Conservation (phyloP, 2,888 invertebrate genomes). For the Rhaphigaster nebulosa region DNA sequence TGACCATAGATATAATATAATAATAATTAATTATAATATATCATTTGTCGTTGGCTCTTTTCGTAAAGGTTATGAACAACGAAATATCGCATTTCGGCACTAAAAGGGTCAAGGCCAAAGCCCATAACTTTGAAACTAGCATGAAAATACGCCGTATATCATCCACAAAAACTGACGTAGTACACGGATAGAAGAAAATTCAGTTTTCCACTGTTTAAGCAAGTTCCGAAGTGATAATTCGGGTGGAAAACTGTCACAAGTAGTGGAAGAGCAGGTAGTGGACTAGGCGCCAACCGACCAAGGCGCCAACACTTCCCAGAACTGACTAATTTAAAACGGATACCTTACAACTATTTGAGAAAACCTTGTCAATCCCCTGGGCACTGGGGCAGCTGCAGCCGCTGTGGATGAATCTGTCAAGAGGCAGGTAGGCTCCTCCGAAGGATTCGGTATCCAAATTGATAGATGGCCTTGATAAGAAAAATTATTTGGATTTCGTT, state of each 20-base stretch:
- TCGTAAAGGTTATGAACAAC: too few species aligned
- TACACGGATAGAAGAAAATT: not conserved
- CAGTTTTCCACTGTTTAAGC: not conserved
- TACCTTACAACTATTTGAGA: slow-evolving; percentile 3
- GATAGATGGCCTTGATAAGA: too few species aligned
- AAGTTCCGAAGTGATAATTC: not conserved
- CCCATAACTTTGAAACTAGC: not conserved
- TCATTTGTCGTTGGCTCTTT: too few species aligned
- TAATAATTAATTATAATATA: too few species aligned
- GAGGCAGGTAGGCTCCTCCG: not conserved
- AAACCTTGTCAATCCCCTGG: not conserved
- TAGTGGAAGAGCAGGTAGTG: not conserved
- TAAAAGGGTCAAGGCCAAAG: too few species aligned
- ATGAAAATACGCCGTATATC: not conserved
- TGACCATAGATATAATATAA: too few species aligned
- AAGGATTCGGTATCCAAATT: not conserved
- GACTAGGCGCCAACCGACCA: not conserved
- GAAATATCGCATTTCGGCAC: too few species aligned
- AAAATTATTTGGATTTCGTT: too few species aligned
- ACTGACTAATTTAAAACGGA: not conserved
- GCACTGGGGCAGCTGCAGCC: not conserved
- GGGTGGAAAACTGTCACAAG: not conserved
- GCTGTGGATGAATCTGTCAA: not conserved
- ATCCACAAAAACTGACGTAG: not conserved
- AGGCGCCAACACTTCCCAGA: slow-evolving; percentile 14